Evolutionary conservation across 2,888 invertebrate genomes (phyloP), one percentile per base, ranked within the genome.

Genomic region (Disparrhopalites patrizii): DNA sequence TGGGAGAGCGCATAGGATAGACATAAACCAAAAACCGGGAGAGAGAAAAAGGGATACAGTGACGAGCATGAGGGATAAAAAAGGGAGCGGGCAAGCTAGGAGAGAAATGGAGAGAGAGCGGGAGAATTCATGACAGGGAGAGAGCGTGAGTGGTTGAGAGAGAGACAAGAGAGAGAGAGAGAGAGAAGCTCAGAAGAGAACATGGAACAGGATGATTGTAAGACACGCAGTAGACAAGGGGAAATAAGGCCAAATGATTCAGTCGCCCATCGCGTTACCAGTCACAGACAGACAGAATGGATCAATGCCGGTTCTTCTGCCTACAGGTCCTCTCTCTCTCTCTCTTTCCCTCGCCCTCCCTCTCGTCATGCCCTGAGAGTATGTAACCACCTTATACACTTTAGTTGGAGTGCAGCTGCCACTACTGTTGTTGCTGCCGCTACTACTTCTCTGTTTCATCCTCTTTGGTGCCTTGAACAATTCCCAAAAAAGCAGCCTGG

Each of bases 171-270:
- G 20, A 51, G 51, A 51, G 23, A 51, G 20, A n/a, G 20, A 51
- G n/a, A 52, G 52, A 27, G 47, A 47, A n/a, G 8, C 10, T 7
- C 5, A 47, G 47, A 47, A n/a, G 47, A 47, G 20, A 47, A n/a
- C 47, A 23, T 47, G 47, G 47, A 47, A 47, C 47, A 47, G 33
- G 51, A 61, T 61, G 60, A 61, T 61, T 61, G 50, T 31, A 61
- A 61, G 60, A 50, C 60, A 50, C 60, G 50, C 31, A 61, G 43
- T 20, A 61, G 60, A 43, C 60, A 57, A 50, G 60, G 60, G 60
- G 60, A 61, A 60, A 61, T 50, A 50, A 31, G 60, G 51, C 60
- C 60, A 61, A 61, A 18, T 50, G 58, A 25, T 47, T 43, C 58
- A 60, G 47, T 50, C 60, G 33, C 50, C 58, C 58, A 60, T 43